Percentiles rank a stretch among this genome's conserved stretches.
Evolutionary conservation across 1,140 invertebrate species (phyloP).

Genomic region (Myzus persicae): DNA sequence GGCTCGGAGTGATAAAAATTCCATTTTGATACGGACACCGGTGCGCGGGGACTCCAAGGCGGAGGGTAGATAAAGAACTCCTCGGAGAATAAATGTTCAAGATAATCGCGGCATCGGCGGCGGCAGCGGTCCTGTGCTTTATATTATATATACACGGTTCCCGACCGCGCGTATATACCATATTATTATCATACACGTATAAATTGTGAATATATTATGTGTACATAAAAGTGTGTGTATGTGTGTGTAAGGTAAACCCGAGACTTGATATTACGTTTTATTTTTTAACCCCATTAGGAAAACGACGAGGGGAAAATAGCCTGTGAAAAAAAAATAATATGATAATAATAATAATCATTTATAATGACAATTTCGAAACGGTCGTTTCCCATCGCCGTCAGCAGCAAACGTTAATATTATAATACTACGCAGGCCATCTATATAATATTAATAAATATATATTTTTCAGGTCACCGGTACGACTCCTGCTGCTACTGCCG

Average conservation of each 20-base stretch:
- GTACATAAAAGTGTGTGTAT: neutral
- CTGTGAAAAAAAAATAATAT: neutral
- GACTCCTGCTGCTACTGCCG: too few relatives aligned
- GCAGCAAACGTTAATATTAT: neutral
- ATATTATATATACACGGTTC: neutral
- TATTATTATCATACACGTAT: slow-evolving; percentile 19
- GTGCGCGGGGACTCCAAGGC: neutral
- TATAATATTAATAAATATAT: too few relatives aligned
- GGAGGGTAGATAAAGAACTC: slow-evolving; percentile 49
- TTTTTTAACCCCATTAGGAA: slow-evolving; percentile 12
- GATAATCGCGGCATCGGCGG: slow-evolving; percentile 28
- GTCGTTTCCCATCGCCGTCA: neutral
- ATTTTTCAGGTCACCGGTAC: neutral
- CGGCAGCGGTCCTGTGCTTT: neutral
- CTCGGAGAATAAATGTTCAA: slow-evolving; percentile 51
- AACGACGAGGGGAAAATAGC: neutral
- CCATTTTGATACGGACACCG: slow-evolving; percentile 46
- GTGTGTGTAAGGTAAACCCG: neutral
- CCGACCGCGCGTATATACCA: neutral
- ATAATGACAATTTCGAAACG: neutral
- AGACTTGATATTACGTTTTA: neutral
- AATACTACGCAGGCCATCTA: too few relatives aligned
- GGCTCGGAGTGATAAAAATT: slow-evolving; percentile 44
- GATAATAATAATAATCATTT: neutral
- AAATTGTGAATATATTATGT: neutral